phyloP scores from a whole-genome alignment of 2,113 vertebrate genomes.

The Rafetus swinhoei region DNA sequence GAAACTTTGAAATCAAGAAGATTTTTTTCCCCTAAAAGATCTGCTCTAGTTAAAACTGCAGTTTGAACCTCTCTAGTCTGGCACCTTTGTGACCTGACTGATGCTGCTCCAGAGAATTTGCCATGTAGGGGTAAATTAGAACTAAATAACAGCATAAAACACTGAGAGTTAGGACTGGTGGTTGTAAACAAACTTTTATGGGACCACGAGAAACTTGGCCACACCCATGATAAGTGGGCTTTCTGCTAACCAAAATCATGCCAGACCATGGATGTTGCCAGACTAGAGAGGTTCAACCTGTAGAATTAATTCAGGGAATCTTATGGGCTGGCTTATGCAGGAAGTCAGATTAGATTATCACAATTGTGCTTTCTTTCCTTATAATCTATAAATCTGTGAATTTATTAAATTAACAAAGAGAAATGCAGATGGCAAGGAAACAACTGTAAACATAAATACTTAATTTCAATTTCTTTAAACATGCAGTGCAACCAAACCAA shows the following conservation, averaged over 20 bases:
- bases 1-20: background rate
- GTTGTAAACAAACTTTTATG: too few species aligned
- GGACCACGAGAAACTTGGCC: too few species aligned
- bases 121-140: too few species aligned
- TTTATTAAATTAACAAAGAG: background rate
- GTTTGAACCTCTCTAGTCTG: too few species aligned
- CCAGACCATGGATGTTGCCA: too few species aligned
- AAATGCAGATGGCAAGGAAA: background rate
- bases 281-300: too few species aligned
- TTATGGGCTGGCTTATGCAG: rapidly evolving
- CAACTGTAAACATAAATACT: background rate
- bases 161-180: too few species aligned
- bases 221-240: too few species aligned
- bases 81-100: too few species aligned
- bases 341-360: background rate
- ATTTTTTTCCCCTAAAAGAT: background rate
- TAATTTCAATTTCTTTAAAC: background rate
- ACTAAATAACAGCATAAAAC: too few species aligned
- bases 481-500: background rate
- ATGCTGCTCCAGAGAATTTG: too few species aligned
- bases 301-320: background rate
- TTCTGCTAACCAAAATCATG: too few species aligned
- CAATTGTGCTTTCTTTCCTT: background rate
- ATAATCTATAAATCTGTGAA: background rate
- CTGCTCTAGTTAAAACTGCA: background rate